Conservation (phyloP, 2,113 vertebrate species). For the Notechis scutatus region DNA sequence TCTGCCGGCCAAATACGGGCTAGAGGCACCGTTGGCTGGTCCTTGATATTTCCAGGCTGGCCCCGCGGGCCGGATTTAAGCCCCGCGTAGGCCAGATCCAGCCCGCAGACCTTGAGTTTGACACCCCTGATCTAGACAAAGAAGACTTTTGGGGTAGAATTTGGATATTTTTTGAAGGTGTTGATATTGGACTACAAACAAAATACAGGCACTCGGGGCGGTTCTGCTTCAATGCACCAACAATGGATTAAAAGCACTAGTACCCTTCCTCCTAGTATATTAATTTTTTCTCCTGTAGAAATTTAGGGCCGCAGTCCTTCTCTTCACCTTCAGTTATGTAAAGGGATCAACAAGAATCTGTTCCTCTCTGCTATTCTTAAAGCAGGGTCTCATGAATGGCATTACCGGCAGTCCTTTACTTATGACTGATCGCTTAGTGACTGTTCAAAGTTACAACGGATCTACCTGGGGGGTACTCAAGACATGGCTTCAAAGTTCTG, state of each 20-base stretch:
- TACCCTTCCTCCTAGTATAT: neutral
- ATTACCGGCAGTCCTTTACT: neutral
- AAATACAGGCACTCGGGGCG: neutral
- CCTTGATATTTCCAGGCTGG: too few species aligned
- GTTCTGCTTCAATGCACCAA: neutral
- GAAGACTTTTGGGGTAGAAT: fast-evolving
- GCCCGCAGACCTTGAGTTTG: too few species aligned
- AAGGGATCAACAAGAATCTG: neutral
- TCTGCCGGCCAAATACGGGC: too few species aligned
- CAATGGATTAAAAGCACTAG: too few species aligned
- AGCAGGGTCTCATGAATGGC: neutral
- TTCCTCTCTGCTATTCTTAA: neutral
- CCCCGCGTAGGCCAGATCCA: too few species aligned
- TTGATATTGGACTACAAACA: too few species aligned
- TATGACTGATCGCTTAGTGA: too few species aligned
- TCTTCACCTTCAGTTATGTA: neutral
- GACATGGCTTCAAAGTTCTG: too few species aligned
- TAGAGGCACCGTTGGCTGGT: too few species aligned
- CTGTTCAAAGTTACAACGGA: too few species aligned
- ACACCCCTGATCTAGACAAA: neutral
- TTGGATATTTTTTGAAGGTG: neutral
- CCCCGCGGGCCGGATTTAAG: too few species aligned
- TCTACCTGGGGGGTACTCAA: too few species aligned
- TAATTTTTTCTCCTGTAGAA: neutral
- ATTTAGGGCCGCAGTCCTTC: neutral